A percentile compares a stretch with the other conserved stretches of the same genome.
Conservation (phyloP, 1,140 invertebrate species). For the Pygmarrhopalites habei region DNA sequence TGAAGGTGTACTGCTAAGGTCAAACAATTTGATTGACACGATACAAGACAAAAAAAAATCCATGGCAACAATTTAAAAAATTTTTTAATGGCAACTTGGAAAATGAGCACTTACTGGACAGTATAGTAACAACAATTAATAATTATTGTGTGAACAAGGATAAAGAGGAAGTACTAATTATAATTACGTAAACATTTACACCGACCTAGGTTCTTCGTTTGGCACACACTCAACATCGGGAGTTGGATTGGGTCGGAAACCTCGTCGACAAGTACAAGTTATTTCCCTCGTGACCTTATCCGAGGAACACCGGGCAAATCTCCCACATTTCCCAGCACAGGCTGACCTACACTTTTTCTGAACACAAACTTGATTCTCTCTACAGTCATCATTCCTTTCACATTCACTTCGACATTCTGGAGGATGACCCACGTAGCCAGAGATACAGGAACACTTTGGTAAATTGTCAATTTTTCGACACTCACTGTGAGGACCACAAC, state of each 20-base stretch:
- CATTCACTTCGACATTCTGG: conserved; percentile 37
- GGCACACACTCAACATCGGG: conserved; percentile 46
- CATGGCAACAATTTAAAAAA: too few species aligned
- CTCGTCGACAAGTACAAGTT: conserved; percentile 58
- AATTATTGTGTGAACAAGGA: too few species aligned
- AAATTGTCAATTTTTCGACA: conserved; percentile 39
- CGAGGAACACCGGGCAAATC: conserved; percentile 36
- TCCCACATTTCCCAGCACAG: conserved; percentile 40
- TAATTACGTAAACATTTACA: too few species aligned
- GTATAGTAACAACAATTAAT: too few species aligned
- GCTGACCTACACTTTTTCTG: conserved; percentile 42
- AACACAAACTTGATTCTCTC: conserved; percentile 42
- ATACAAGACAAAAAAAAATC: too few species aligned
- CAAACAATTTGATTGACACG: too few species aligned
- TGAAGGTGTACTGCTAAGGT: too few species aligned
- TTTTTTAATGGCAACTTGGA: too few species aligned
- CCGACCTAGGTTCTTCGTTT: not conserved
- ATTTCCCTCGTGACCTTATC: conserved; percentile 40
- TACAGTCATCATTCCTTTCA: conserved; percentile 42
- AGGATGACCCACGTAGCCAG: conserved; percentile 41
- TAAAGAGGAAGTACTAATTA: too few species aligned
- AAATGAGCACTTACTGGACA: too few species aligned
- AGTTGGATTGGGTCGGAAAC: conserved; percentile 66
- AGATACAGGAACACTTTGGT: conserved; percentile 40
- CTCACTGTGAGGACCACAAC: conserved; percentile 43